Base-by-base conservation (phyloP, 2,888 invertebrate genomes). In the Epirrita christyi region DNA sequence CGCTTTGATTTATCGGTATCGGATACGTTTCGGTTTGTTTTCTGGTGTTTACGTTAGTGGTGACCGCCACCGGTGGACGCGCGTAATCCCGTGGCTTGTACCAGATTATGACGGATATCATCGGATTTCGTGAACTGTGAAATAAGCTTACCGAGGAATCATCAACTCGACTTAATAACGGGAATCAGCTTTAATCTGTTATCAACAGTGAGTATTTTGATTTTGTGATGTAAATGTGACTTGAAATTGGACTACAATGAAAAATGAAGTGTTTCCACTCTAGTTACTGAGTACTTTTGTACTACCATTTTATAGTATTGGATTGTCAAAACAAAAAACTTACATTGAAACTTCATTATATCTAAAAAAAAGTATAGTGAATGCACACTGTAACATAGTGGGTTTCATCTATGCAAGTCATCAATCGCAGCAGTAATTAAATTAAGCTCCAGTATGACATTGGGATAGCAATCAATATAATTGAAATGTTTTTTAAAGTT, bases 1-100 rank as follows among this genome's bases (percentile, higher is more conserved):
- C 83, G 86, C 90, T 92, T 89, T 91, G 91, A 92, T 92, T 91
- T 92, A 92, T 92, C 88, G 90, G 85, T 88, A 88, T 87, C 88
- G 85, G 86, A 87, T 84, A 82, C 81, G 81, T 80, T 83, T 79
- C 78, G 83, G 83, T 83, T 85, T 81, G 85, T 85, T 85, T 80
- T 81, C 84, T 85, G 83, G 90, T 92, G 92, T 91, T 91, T 90
- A 90, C 88, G 88, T 88, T 92, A 87, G 90, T 89, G 89, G 86
- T 89, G 84, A 80, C 82, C 85, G 78, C 78, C 78, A 84, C 85
- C 78, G 67, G 80, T 83, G 86, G 81, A 83, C 84, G 77, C 78
- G 71, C 72, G 78, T 90, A 90, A 91, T 89, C 90, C 88, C 79
- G 81, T 68, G 89, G 88, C 88, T 89, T 85, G 83, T 77, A 81